A percentile compares a stretch with the other conserved stretches of the same genome.
phyloP scores from a whole-genome alignment of 2,113 vertebrate species.

The Fregata magnificens region DNA sequence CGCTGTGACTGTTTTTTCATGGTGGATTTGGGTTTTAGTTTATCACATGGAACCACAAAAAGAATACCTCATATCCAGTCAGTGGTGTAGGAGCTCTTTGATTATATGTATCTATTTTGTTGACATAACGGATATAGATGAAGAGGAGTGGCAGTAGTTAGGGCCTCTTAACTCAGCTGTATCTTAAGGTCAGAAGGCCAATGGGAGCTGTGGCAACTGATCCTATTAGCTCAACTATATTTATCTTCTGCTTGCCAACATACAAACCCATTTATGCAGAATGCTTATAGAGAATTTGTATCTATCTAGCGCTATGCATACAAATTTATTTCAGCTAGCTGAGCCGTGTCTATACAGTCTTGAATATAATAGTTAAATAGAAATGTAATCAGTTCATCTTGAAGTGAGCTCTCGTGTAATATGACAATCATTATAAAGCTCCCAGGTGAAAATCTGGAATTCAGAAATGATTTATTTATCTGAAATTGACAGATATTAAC shows the following conservation, averaged over 20 bases:
- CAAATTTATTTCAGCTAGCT: neutral
- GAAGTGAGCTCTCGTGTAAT: neutral
- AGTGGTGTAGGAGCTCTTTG: neutral
- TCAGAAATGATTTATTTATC: neutral
- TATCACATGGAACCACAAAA: neutral
- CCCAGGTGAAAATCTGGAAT: neutral
- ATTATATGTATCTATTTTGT: neutral
- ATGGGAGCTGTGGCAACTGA: neutral
- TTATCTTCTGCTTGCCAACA: neutral
- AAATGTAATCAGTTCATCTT: neutral
- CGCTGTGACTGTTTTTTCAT: neutral
- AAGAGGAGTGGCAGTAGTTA: neutral
- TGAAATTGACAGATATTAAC: neutral
- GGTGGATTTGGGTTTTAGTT: neutral
- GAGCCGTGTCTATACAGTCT: neutral
- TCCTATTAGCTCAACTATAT: neutral
- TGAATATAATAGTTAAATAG: neutral
- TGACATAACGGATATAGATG: neutral
- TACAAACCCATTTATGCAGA: neutral
- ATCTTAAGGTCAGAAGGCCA: neutral
- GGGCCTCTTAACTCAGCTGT: neutral
- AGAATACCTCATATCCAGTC: neutral
- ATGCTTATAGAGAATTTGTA: neutral
- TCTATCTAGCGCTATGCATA: neutral
- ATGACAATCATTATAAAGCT: neutral